Base-by-base conservation (phyloP, 2,888 invertebrate genomes). In the Nymphalis c-album region DNA sequence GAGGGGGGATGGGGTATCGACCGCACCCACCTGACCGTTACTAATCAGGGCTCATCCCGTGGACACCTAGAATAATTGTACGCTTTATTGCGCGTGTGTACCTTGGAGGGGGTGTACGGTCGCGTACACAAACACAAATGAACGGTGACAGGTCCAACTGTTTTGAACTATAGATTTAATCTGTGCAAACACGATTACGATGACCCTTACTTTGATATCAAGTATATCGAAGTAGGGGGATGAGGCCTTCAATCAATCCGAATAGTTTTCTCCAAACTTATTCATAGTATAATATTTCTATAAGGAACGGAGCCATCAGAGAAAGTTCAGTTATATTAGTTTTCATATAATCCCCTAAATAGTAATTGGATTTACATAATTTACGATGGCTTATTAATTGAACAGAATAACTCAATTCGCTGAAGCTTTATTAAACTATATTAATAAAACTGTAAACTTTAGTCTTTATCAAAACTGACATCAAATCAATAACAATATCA, bases 31-130 rank as follows among this genome's bases (percentile, higher is more conserved):
- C 92, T 91, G 91, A 90, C 91, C 91, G 89, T 84, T 89, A 91
- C 91, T 91, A 91, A 92, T 91, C 91, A 91, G 86, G 85, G 86
- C 90, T 90, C 91, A 92, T 92, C 91, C 90, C 90, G 85, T 85
- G 87, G 89, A 91, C 91, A 90, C 91, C 90, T 89, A 88, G 84
- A 86, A 85, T 86, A 86, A 90, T 90, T 88, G 89, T 85, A 87
- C 85, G 57, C 57, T 57, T 57, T 57, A 57, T 57, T 57, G 35
- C 57, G 57, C 57, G 57, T 35, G 17, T 55, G 18, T 55, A 55
- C 53, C 53, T 26, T 31, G 8, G 35, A 8, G 31, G 20, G 57
- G 57, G 57, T 35, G 59, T 64, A 69, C 62, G 67, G 70, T 70
- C 58, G 67, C 69, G 66, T 73, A 66, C 67, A 70, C 67, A 73